These are phyloP conservation scores for Riparia riparia DNA, from an alignment of 2,113 vertebrate species.

Conservation along the genomic window DNA sequence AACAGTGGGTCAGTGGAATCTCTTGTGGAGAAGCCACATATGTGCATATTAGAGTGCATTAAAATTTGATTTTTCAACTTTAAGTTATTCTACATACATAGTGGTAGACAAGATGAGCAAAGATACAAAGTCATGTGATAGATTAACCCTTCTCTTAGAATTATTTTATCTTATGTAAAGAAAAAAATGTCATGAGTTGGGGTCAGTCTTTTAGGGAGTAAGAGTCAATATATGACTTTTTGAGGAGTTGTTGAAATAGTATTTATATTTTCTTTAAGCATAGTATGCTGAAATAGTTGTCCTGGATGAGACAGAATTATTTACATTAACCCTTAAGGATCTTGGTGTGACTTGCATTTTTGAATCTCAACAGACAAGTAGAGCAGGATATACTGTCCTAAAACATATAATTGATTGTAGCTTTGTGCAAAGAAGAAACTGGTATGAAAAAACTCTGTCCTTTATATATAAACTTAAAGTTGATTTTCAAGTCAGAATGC, in stretches of 20 bases:
- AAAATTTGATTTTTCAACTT: conserved; percentile 14
- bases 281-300: neutral
- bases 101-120: neutral
- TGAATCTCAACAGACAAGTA: neutral
- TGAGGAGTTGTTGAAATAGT: neutral
- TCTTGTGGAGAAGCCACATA: neutral
- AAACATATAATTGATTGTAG: neutral
- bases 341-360: neutral
- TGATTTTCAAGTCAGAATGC: neutral
- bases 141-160: neutral
- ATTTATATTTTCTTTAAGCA: neutral
- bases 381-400: neutral
- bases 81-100: neutral
- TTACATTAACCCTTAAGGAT: neutral
- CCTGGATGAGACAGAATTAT: neutral
- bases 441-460: neutral
- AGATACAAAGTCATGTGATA: neutral
- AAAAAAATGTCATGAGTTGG: neutral
- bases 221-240: neutral
- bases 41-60: neutral
- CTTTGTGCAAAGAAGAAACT: neutral
- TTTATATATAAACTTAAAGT: neutral
- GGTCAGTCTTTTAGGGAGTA: neutral
- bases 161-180: neutral
- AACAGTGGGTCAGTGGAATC: neutral